A percentile compares a stretch with the other conserved stretches of the same genome.
Conservation (phyloP, 2,888 invertebrate genomes). For the Trachelus tabidus region DNA sequence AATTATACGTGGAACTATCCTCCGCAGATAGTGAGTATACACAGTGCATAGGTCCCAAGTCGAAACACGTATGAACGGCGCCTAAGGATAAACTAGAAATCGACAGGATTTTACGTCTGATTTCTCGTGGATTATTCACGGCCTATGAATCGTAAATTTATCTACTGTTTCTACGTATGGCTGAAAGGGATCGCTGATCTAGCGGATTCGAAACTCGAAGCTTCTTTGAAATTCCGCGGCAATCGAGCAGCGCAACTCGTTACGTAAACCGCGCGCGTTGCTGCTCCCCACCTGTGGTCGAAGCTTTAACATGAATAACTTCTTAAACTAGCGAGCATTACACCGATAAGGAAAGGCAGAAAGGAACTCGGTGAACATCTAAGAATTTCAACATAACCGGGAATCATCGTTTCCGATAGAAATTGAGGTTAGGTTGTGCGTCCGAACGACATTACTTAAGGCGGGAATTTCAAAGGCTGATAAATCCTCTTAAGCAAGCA, state of each 20-base stretch:
- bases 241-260: neutral
- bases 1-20: neutral
- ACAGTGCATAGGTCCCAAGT: neutral
- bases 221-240: neutral
- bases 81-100: neutral
- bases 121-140: constrained; percentile 49
- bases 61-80: neutral
- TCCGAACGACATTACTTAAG: neutral
- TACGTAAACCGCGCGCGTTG: neutral
- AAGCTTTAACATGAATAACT: too few relatives aligned
- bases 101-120: constrained; percentile 32
- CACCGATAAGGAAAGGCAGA: too few relatives aligned
- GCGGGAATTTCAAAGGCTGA: neutral
- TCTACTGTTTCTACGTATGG: neutral
- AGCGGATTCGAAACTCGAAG: neutral
- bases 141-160: constrained; percentile 50
- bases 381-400: too few relatives aligned
- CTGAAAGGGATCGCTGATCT: neutral
- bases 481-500: neutral
- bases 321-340: too few relatives aligned
- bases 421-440: neutral
- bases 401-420: neutral
- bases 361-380: too few relatives aligned
- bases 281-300: neutral
- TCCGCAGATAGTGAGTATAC: neutral